Conservation (phyloP, 2,113 vertebrate species). For the Macquaria australasica region DNA sequence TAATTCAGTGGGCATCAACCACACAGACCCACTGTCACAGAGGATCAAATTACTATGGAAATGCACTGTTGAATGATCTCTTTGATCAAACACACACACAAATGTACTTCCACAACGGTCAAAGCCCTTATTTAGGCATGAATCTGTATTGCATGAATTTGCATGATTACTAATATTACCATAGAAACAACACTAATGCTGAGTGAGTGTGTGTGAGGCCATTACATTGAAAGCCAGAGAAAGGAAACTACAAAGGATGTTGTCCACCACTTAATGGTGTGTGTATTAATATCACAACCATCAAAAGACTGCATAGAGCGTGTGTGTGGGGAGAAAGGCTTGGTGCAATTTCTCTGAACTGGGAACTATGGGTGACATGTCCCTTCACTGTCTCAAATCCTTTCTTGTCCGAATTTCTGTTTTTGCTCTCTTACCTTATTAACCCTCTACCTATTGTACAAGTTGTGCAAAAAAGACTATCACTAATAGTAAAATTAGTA, state of each 20-base stretch:
- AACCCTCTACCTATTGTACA: neutral
- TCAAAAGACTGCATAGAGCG: slow-evolving; percentile 69
- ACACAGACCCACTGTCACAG: slow-evolving; percentile 69
- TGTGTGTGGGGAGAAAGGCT: slow-evolving; percentile 4
- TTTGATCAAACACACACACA: slow-evolving; percentile 75
- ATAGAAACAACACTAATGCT: slow-evolving; percentile 80
- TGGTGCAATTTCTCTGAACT: slow-evolving; percentile 50
- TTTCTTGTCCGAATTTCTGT: slow-evolving; percentile 25
- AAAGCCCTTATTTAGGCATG: slow-evolving; percentile 77
- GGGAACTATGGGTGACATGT: slow-evolving; percentile 24
- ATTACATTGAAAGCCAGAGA: slow-evolving; percentile 72
- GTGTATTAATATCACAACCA: slow-evolving; percentile 72
- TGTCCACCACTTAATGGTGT: slow-evolving; percentile 66
- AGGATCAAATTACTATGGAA: slow-evolving; percentile 82
- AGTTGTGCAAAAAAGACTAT: neutral
- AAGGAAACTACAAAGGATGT: slow-evolving; percentile 75
- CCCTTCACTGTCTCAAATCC: slow-evolving; percentile 23
- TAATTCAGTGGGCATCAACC: slow-evolving; percentile 56
- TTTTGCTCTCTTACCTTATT: slow-evolving; percentile 12
- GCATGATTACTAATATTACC: slow-evolving; percentile 83
- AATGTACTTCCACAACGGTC: slow-evolving; percentile 63
- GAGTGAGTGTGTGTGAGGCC: slow-evolving; percentile 66
- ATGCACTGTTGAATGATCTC: slow-evolving; percentile 77
- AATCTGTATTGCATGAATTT: slow-evolving; percentile 79
- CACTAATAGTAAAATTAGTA: neutral